A percentile compares a stretch with the other conserved stretches of the same genome.
phyloP scores from a whole-genome alignment of 2,797 vertebrate genomes.

The Melanogrammus aeglefinus region DNA sequence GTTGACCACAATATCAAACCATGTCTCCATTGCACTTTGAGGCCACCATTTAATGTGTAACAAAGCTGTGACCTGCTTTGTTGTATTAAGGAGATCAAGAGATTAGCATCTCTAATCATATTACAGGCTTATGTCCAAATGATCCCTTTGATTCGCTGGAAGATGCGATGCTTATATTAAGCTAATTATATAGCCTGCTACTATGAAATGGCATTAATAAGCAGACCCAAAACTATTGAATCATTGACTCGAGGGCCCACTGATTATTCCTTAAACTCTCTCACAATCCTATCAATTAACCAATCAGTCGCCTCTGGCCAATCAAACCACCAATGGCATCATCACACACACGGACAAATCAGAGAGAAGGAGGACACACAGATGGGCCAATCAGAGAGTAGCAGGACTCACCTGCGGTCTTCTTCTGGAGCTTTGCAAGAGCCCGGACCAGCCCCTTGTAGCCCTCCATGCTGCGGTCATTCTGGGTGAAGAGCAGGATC shows the following conservation, averaged over 20 bases:
- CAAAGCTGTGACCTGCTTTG: neutral
- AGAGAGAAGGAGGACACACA: too few species aligned
- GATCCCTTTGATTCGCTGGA: neutral
- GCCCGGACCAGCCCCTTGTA: constrained; percentile 81
- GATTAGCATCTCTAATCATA: neutral
- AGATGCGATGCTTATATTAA: neutral
- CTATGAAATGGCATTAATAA: neutral
- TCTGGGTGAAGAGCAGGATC: constrained; percentile 87
- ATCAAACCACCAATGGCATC: neutral
- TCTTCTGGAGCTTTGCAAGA: constrained; percentile 78
- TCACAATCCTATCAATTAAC: neutral
- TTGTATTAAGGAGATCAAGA: neutral
- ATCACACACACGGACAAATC: neutral
- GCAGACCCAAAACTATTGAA: neutral
- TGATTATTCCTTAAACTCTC: neutral
- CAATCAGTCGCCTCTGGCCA: neutral
- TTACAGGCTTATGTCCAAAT: neutral
- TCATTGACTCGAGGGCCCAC: neutral
- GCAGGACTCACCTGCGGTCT: constrained; percentile 74
- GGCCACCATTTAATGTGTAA: constrained; percentile 5
- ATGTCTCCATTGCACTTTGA: neutral
- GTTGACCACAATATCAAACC: too few species aligned
- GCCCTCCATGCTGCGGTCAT: constrained; percentile 86
- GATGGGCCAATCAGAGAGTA: neutral
- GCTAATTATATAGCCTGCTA: neutral